A percentile compares a stretch with the other conserved stretches of the same genome.
Conservation (phyloP, 2,113 vertebrate species). For the Raja brachyura region DNA sequence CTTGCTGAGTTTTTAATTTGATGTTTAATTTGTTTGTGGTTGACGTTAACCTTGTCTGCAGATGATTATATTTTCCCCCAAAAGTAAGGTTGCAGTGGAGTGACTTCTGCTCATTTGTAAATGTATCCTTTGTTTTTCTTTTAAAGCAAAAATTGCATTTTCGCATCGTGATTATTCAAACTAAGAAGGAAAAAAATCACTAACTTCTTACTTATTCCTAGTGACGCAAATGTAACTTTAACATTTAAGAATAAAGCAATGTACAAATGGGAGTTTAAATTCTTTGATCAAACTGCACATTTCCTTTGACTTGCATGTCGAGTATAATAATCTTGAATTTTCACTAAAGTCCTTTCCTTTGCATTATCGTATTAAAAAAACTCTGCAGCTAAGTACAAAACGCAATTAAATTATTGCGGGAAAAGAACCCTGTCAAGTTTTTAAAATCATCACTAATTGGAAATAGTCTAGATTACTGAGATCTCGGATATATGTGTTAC, state of each 20-base stretch:
- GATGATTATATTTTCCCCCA: background rate
- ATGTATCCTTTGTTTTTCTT: background rate
- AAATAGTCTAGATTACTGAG: no score
- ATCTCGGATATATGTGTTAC: background rate
- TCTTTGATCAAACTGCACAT: background rate
- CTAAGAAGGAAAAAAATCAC: background rate
- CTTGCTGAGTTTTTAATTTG: background rate
- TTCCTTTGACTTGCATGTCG: no score
- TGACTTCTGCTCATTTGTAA: background rate
- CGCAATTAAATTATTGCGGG: background rate
- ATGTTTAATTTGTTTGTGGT: background rate
- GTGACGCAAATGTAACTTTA: background rate
- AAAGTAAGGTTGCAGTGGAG: background rate
- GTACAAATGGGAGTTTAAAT: background rate
- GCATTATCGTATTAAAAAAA: background rate
- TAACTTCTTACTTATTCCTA: background rate
- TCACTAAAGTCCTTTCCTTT: background rate
- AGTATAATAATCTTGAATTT: background rate
- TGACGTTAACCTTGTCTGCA: background rate
- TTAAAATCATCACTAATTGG: no score
- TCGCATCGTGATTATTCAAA: background rate
- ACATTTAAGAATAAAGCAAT: background rate
- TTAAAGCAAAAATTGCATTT: background rate
- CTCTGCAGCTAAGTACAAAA: background rate
- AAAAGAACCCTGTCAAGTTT: background rate